These are phyloP conservation scores for Epicampocera succincta DNA, from an alignment of 2,888 invertebrate species.

Conservation along the genomic window DNA sequence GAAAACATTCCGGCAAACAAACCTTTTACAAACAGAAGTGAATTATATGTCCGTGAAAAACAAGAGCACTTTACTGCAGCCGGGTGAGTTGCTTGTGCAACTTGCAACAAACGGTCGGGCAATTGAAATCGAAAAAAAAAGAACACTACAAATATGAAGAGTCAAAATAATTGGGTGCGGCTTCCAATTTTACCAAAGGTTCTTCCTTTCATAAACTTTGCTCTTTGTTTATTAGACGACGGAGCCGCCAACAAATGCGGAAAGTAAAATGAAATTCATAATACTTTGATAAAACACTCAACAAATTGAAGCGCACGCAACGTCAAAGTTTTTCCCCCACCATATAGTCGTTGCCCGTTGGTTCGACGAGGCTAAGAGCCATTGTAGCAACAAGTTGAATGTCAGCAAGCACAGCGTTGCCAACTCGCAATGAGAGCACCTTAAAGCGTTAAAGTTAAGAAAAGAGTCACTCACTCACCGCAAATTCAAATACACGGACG, in stretches of 20 bases:
- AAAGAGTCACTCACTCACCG: too few relatives aligned
- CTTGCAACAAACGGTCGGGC: conserved; percentile 22
- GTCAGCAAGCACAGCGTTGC: too few relatives aligned
- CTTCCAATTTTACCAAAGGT: conserved; percentile 31
- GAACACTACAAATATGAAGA: conserved; percentile 30
- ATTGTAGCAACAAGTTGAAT: too few relatives aligned
- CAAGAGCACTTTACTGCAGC: conserved; percentile 24
- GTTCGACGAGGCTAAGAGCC: too few relatives aligned
- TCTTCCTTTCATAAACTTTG: conserved; percentile 40
- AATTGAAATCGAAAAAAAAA: conserved; percentile 8
- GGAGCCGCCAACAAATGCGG: conserved; percentile 11
- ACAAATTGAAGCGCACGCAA: not conserved
- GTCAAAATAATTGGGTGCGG: conserved; percentile 54
- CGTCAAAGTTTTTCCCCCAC: not conserved
- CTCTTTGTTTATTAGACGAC: conserved; percentile 26
- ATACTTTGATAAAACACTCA: conserved; percentile 9
- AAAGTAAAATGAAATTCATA: not conserved
- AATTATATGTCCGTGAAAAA: conserved; percentile 37
- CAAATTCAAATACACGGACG: too few relatives aligned
- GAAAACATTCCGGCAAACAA: conserved; percentile 25
- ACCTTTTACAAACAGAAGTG: conserved; percentile 48
- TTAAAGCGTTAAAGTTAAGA: too few relatives aligned
- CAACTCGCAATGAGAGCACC: too few relatives aligned
- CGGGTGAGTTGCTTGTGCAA: conserved; percentile 17
- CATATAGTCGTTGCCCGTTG: not conserved